These are phyloP conservation scores for Odobenus rosmarus DNA, from an alignment of 2,113 vertebrate species.

Conservation along the genomic window DNA sequence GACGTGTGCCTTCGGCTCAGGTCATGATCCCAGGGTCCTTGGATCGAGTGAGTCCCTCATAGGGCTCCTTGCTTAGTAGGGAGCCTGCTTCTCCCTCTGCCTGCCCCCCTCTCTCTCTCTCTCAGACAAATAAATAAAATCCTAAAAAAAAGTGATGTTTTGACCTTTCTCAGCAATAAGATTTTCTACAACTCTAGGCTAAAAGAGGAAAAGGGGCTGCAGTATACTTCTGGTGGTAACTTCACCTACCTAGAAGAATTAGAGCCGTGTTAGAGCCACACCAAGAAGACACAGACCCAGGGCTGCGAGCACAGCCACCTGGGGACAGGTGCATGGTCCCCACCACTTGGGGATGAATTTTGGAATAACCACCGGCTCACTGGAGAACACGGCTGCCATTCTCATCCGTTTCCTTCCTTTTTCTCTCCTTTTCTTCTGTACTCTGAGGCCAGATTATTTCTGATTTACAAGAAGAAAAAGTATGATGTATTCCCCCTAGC, in stretches of 20 bases:
- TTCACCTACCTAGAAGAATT: neutral
- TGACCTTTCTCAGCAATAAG: neutral
- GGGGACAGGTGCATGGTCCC: neutral
- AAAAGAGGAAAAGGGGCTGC: neutral
- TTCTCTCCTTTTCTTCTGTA: neutral
- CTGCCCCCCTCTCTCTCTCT: neutral
- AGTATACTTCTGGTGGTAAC: neutral
- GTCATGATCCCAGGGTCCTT: too few species aligned
- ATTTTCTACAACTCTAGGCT: neutral
- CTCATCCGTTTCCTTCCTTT: neutral
- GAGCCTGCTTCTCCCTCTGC: neutral
- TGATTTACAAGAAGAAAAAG: conserved; percentile 13
- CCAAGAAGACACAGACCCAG: neutral
- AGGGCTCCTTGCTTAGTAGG: neutral
- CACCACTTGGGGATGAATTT: neutral
- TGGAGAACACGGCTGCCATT: neutral
- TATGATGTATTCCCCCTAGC: neutral
- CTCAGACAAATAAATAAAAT: neutral
- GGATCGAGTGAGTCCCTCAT: too few species aligned
- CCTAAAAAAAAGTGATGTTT: neutral
- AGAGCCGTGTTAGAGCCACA: neutral
- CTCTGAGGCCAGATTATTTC: conserved; percentile 23
- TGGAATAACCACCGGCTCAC: neutral
- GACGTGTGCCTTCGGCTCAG: neutral
- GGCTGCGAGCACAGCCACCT: neutral